Percentiles rank a stretch among this genome's conserved stretches.
Evolutionary conservation across 2,797 vertebrate species (phyloP).

Genomic region (Chelon auratus): DNA sequence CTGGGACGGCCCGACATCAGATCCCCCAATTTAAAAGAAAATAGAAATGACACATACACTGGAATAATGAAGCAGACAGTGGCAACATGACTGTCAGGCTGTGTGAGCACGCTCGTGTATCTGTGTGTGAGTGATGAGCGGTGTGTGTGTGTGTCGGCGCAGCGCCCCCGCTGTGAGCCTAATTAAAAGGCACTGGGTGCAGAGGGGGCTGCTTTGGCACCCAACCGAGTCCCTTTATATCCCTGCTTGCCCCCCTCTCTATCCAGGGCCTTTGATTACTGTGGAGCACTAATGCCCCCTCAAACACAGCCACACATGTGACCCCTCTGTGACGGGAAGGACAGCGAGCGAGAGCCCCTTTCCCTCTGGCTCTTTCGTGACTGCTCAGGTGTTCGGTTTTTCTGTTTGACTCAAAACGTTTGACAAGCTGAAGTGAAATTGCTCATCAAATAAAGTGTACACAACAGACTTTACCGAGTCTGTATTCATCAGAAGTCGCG

Average conservation of each 20-base stretch:
- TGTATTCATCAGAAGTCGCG: not conserved
- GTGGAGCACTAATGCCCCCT: constrained; percentile 80
- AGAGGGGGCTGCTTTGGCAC: constrained; percentile 83
- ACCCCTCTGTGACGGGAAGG: constrained; percentile 49
- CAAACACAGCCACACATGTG: constrained; percentile 79
- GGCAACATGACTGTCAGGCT: constrained; percentile 50
- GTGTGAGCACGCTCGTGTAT: constrained; percentile 41
- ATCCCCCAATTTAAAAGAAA: constrained; percentile 43
- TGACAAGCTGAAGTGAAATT: constrained; percentile 1
- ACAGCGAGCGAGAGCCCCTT: constrained; percentile 21
- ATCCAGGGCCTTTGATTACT: constrained; percentile 88
- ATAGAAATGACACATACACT: constrained; percentile 47
- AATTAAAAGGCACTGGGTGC: constrained; percentile 91
- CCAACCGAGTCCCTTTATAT: constrained; percentile 84
- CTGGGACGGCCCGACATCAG: constrained; percentile 32
- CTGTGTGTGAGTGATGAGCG: constrained; percentile 67
- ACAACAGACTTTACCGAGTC: not conserved
- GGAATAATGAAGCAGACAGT: constrained; percentile 70
- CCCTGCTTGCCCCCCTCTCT: constrained; percentile 66
- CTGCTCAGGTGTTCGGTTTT: not conserved
- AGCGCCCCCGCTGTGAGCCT: constrained; percentile 88
- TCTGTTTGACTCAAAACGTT: constrained; percentile 14
- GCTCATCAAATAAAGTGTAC: not conserved
- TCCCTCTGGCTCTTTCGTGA: constrained; percentile 12
- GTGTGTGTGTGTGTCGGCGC: constrained; percentile 66